Conservation (phyloP, 2,888 invertebrate species). For the Drosophila subsilvestris region DNA sequence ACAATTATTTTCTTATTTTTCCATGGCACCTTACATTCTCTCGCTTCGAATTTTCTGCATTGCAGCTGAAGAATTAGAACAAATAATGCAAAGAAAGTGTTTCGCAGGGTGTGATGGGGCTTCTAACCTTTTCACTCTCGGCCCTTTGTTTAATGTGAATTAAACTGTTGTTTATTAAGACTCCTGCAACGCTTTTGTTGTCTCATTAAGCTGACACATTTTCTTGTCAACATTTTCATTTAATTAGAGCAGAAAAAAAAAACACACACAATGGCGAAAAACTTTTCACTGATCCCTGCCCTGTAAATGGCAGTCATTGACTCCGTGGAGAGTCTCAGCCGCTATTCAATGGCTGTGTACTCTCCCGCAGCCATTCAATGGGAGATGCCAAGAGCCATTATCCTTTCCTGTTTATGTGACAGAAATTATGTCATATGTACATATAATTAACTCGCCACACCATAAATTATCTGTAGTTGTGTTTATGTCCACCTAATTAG, state of each 20-base stretch:
- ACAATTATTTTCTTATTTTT: not conserved
- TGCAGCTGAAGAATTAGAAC: not conserved
- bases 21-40: not conserved
- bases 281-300: conserved; percentile 4
- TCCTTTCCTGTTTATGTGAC: conserved; percentile 7
- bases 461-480: conserved; percentile 9
- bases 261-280: not conserved
- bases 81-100: conserved; percentile 1
- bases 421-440: conserved; percentile 22
- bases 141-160: not conserved
- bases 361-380: conserved; percentile 31
- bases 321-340: conserved; percentile 22
- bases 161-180: conserved; percentile 17
- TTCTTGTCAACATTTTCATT: conserved; percentile 11
- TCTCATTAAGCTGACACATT: conserved; percentile 45
- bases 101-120: not conserved
- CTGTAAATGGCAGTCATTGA: conserved; percentile 39
- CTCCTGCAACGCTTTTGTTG: conserved; percentile 21
- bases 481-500: conserved; percentile 42
- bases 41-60: not conserved
- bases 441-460: conserved; percentile 38
- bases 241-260: conserved; percentile 27
- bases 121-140: not conserved
- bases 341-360: conserved; percentile 35
- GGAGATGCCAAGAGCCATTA: conserved; percentile 27